Evolutionary conservation across 2,888 invertebrate genomes (phyloP), one percentile per base, ranked within the genome.

Genomic region (Hartigia nigra): DNA sequence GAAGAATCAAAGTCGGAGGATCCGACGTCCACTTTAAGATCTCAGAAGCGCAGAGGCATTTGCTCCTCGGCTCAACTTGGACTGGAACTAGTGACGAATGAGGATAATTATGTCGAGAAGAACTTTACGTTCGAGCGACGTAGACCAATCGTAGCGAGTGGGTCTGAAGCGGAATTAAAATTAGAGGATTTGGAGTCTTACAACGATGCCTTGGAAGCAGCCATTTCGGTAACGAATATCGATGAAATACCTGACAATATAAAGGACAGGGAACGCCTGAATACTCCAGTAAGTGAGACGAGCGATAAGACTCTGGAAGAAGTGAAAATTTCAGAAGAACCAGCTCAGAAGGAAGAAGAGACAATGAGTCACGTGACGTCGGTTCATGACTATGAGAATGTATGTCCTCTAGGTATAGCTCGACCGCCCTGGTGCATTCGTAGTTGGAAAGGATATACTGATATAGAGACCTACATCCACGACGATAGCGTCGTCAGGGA

Each of bases 371-470:
- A 94, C 87, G 92, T 93, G 32, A 91, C 94, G 76, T 94, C 94
- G 9, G 93, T 94, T 75, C 95, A 95, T 85, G 95, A 95, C 86
- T 95, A 95, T 86, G 95, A 95, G 89, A 95, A 95, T 86, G 93
- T 95, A 82, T 94, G 94, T 87, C 94, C 94, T 2, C 93, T 95
- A 9, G 94, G 94, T 84, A 94, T 95, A 78, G 94, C 94, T 3
- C 91, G 95, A 81, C 94, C 94, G 87, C 94, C 94, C 31, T 94
- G 94, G 94, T 95, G 94, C 0, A 91, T 95, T 76, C 92, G 95
- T 72, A 94, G 94, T 69, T 95, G 95, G 95, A 93, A 93, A 86
- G 94, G 94, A 4, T 95, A 95, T 86, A 94, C 93, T 55, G 94
- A 95, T 83, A 95, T 95, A 79, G 94, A 94, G 87, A 94, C 94